Percentiles rank a stretch among this genome's conserved stretches.
phyloP scores from a whole-genome alignment of 2,797 vertebrate species.

The Acridotheres tristis region DNA sequence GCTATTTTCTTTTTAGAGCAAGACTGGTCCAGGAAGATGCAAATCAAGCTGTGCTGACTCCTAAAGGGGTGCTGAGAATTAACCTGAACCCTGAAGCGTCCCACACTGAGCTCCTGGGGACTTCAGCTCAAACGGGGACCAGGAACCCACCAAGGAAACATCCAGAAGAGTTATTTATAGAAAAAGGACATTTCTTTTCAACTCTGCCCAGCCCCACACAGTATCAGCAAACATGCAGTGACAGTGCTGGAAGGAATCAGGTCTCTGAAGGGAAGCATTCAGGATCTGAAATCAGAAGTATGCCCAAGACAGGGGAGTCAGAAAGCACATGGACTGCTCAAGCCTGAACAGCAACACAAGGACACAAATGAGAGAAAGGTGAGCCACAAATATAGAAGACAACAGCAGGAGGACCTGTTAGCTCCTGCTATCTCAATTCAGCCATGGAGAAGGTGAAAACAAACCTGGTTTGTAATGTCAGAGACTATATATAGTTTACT shows the following conservation, averaged over 20 bases:
- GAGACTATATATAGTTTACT: constrained; percentile 50
- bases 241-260: background rate
- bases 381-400: background rate
- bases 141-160: background rate
- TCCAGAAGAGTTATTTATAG: background rate
- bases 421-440: constrained; percentile 8
- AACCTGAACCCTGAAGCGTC: background rate
- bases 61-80: background rate
- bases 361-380: background rate
- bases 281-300: background rate
- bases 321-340: background rate
- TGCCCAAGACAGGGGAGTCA: background rate
- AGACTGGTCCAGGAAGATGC: background rate
- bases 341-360: background rate
- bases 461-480: constrained; percentile 42
- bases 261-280: background rate
- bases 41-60: background rate
- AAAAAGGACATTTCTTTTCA: background rate
- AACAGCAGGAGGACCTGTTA: background rate
- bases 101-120: background rate
- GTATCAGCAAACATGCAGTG: background rate
- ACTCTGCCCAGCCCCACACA: background rate
- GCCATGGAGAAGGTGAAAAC: constrained; percentile 22
- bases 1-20: background rate
- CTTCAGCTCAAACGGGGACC: background rate